Percentiles rank a stretch among this genome's conserved stretches.
Evolutionary conservation across 2,888 invertebrate species (phyloP).

Genomic region (Barypeithes pellucidus): DNA sequence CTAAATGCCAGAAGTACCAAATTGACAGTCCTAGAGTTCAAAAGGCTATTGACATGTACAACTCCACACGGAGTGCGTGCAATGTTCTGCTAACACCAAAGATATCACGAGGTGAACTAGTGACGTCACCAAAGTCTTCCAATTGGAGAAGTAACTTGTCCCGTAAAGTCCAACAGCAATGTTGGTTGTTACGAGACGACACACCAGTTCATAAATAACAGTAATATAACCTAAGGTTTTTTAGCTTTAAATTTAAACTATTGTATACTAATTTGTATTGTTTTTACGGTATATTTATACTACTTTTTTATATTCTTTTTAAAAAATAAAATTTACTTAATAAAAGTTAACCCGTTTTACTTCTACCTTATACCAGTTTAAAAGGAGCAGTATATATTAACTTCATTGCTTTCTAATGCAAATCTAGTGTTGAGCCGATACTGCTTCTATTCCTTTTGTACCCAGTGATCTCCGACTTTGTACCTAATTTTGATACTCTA

Average conservation of each 20-base stretch:
- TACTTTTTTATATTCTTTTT: no score
- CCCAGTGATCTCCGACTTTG: no score
- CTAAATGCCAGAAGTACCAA: conserved; percentile 44
- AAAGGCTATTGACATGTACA: conserved; percentile 39
- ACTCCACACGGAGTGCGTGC: conserved; percentile 22
- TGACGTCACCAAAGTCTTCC: conserved; percentile 1
- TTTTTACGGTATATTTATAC: no score
- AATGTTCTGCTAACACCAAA: conserved; percentile 38
- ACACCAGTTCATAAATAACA: conserved; percentile 35
- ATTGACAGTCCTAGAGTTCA: conserved; percentile 31
- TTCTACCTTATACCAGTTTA: no score
- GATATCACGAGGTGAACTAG: conserved; percentile 7
- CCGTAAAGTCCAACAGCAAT: conserved; percentile 40
- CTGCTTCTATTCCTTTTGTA: no score
- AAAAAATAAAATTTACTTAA: conserved; percentile 36
- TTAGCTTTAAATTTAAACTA: background rate
- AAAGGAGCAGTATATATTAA: no score
- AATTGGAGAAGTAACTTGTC: conserved; percentile 33
- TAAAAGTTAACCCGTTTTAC: no score
- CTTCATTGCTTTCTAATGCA: no score
- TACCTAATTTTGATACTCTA: no score
- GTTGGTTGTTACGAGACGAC: conserved; percentile 34
- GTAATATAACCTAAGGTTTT: background rate
- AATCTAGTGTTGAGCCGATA: no score
- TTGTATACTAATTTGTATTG: conserved; percentile 17